Evolutionary conservation across 2,113 vertebrate species (phyloP), one percentile per base, ranked within the genome.

Genomic region (Phainopepla nitens): DNA sequence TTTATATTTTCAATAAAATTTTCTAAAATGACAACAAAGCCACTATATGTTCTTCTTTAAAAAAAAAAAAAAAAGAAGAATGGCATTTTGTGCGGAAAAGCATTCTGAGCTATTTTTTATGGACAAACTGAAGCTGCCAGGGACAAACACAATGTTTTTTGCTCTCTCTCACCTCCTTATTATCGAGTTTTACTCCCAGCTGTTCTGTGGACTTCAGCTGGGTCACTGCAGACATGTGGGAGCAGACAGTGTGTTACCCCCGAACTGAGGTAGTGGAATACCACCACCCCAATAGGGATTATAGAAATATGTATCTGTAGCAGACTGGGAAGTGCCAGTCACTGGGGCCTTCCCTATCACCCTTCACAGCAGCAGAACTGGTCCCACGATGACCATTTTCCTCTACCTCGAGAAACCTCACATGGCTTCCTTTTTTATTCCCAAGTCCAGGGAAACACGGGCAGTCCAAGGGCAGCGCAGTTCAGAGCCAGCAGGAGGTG

Each of bases 401-500:
- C 47, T 76, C 44, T 45, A 5, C 5, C 42, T 54, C 18, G 6
- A 41, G 53, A 90, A 78, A 56, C 14, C 19, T 78, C 13, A 2
- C 3, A 4, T 35, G 39, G 25, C 39, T 89, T 69, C 47, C n/a
- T 64, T 68, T 60, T 62, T 50, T 6, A n/a, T 71, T 92, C 82
- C 57, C 31, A 35, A 72, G 6, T 7, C 36, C 73, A n/a, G 64
- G 61, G 53, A 56, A 94, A 35, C 31, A 19, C 0, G 2, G 27
- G 49, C 42, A 42, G 56, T 81, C 24, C 66, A 56, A 80, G 54
- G 82, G 31, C 82, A 89, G 53, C 21, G 25, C 79, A 70, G 24
- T 4, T 44, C 61, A 64, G 25, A 60, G 77, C 93, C 93, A 90
- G 83, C 85, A 97, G 81, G 92, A 96, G 93, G 87, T 96, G 88